Base-by-base conservation (phyloP, 2,113 vertebrate species). In the Setophaga kirtlandii region DNA sequence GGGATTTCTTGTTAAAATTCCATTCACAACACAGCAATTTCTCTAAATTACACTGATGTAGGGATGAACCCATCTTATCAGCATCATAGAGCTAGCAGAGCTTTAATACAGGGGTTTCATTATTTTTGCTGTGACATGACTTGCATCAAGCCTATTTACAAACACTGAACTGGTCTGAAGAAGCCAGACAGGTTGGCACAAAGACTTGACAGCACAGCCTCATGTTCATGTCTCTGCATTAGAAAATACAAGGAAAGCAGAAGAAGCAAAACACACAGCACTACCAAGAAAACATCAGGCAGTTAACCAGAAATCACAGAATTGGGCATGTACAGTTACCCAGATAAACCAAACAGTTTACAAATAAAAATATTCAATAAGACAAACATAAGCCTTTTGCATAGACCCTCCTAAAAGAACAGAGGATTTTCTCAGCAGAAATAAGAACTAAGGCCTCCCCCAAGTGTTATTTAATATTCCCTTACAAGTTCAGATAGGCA, bases 101-200 rank as follows among this genome's bases (percentile, higher is more conserved):
- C 69, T 58, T 96, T 78, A 20, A 75, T 39, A 53, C 44, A 33
- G 37, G 55, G 1, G 7, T 35, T 96, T 95, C 84, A 93, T 96
- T 96, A 96, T 94, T 96, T 96, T 77, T 31, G 39, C 87, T 93
- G 73, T 95, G 95, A 96, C 93, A 87, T 82, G 93, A 96, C 93
- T 97, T 90, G 68, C 11, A 77, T 86, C 91, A 70, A 91, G 73
- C 62, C 74, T 96, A 93, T 97, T 96, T 94, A 96, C 78, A 92
- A 94, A 96, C 86, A 64, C 50, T 15, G 2, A 53, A 70, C 10
- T 62, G 56, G 52, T 68, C 89, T 90, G 90, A 81, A 94, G 69
- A 94, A 87, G 69, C 67, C 85, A 95, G 86, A 77, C 88, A 94
- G 39, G 33, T 5, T 83, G 62, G 80, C 78, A 95, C 81, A 46